These are phyloP conservation scores for Ctenodactylus gundi DNA, from an alignment of 2,113 vertebrate genomes.

Conservation along the genomic window DNA sequence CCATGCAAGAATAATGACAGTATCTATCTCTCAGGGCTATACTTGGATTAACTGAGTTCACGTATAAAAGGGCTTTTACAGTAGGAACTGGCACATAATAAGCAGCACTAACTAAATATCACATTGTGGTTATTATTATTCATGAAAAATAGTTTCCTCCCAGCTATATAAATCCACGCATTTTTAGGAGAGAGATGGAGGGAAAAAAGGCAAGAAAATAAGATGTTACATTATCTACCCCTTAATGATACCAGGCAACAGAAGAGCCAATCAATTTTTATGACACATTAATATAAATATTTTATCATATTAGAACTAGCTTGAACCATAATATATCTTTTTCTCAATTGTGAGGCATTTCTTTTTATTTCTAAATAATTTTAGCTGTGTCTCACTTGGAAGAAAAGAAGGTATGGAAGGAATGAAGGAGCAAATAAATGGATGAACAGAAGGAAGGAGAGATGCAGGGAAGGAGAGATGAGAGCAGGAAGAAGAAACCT, in stretches of 20 bases:
- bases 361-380: constrained; percentile 52
- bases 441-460: neutral
- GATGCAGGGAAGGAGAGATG: too few species aligned
- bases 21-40: neutral
- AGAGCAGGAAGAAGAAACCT: neutral
- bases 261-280: constrained; percentile 54
- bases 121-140: neutral
- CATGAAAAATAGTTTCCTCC: neutral
- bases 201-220: constrained; percentile 30
- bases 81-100: neutral
- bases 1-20: neutral
- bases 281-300: constrained; percentile 69
- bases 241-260: constrained; percentile 54
- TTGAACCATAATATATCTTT: constrained; percentile 19
- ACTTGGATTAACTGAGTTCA: neutral
- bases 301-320: constrained; percentile 58
- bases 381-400: neutral
- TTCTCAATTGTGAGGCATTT: constrained; percentile 33
- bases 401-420: neutral
- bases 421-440: neutral
- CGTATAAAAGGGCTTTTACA: neutral
- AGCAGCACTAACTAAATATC: neutral
- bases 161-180: neutral
- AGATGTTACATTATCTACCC: constrained; percentile 24
- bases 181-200: neutral